Evolutionary conservation across 2,113 vertebrate species (phyloP).

Genomic region (Smithornis capensis): DNA sequence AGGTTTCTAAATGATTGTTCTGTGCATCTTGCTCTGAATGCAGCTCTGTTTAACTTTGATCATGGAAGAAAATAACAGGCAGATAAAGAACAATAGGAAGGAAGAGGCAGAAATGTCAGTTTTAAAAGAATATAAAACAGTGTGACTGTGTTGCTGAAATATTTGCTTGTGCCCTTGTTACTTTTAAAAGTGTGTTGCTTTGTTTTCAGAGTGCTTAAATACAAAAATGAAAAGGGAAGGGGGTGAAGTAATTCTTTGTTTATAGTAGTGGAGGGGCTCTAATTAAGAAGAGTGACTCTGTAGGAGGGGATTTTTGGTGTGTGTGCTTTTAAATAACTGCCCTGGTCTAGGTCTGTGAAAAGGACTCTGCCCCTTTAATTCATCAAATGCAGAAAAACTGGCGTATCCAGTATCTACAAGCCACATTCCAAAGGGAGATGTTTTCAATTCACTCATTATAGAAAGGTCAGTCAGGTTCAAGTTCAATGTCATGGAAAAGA

Average conservation of each 20-base stretch:
- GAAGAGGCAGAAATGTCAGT: not conserved
- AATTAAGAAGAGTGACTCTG: conserved; percentile 63
- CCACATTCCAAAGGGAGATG: conserved; percentile 98
- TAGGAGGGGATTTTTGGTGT: conserved; percentile 13
- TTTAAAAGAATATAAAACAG: not conserved
- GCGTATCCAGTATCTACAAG: conserved; percentile 85
- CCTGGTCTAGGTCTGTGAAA: conserved; percentile 75
- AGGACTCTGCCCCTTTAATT: conserved; percentile 87
- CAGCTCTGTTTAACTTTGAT: conserved; percentile 48
- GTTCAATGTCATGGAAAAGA: conserved; percentile 97
- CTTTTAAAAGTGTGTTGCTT: conserved; percentile 12
- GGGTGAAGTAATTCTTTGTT: conserved; percentile 12
- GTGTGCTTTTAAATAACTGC: conserved; percentile 63
- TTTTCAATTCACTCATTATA: conserved; percentile 99
- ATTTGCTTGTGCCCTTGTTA: conserved; percentile 39
- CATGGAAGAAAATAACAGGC: not conserved
- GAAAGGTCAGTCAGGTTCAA: conserved; percentile 92
- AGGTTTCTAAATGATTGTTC: conserved; percentile 53
- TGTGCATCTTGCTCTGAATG: conserved; percentile 10
- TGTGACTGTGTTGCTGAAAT: not conserved
- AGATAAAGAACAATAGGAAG: conserved; percentile 51
- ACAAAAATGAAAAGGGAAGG: not conserved
- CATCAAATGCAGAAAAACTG: conserved; percentile 84
- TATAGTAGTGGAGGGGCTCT: conserved; percentile 41
- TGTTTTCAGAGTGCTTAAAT: not conserved